A percentile compares a stretch with the other conserved stretches of the same genome.
phyloP scores from a whole-genome alignment of 2,113 vertebrate species.

The Eretmochelys imbricata region DNA sequence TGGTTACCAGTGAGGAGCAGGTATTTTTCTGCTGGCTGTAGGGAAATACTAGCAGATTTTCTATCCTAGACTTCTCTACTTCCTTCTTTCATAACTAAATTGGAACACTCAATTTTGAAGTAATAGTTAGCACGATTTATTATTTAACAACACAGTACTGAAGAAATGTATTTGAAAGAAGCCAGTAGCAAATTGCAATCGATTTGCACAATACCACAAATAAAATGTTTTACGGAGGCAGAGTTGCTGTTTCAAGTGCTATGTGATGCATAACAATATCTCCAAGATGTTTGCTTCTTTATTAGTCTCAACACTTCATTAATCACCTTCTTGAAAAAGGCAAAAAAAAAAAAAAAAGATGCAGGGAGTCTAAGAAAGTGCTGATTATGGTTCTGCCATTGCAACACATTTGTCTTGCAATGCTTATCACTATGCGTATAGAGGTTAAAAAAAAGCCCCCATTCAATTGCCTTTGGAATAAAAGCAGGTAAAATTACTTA shows the following conservation, averaged over 20 bases:
- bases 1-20: background rate
- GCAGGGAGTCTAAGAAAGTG: background rate
- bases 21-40: constrained; percentile 37
- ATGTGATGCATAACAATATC: constrained; percentile 63
- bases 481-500: background rate
- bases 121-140: constrained; percentile 72
- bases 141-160: constrained; percentile 62
- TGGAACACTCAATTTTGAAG: constrained; percentile 66
- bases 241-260: constrained; percentile 51
- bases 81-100: constrained; percentile 69
- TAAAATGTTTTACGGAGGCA: constrained; percentile 67
- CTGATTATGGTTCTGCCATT: constrained; percentile 6
- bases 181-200: constrained; percentile 69
- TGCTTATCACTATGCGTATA: background rate
- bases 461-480: background rate
- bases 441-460: background rate
- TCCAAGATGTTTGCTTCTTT: constrained; percentile 64
- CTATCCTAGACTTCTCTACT: constrained; percentile 52
- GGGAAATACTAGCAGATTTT: constrained; percentile 45
- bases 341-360: background rate
- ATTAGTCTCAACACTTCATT: constrained; percentile 67
- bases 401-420: background rate
- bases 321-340: constrained; percentile 59
- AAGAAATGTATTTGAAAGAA: constrained; percentile 64
- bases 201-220: constrained; percentile 70